Conservation (phyloP, 2,113 vertebrate genomes). For the Clarias macrocephalus region DNA sequence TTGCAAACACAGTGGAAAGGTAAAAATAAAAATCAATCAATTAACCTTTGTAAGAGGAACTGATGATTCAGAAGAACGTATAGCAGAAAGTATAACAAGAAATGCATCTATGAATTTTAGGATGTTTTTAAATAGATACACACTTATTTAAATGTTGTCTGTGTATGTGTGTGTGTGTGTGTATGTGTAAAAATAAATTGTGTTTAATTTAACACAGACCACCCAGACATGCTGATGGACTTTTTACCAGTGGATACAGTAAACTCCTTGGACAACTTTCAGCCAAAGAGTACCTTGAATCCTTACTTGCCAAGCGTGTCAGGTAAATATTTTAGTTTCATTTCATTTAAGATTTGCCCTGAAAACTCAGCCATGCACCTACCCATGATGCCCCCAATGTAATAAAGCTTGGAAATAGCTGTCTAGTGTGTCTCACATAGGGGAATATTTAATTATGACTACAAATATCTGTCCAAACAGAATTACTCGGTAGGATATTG, state of each 20-base stretch:
- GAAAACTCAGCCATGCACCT: not conserved
- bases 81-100: not conserved
- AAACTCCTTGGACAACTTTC: slow-evolving; percentile 82
- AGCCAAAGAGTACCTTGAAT: slow-evolving; percentile 82
- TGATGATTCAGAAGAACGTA: not conserved
- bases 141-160: too few species aligned
- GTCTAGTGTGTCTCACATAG: not conserved
- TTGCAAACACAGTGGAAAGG: slow-evolving; percentile 75
- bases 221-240: slow-evolving; percentile 79
- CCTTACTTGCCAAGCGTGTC: slow-evolving; percentile 80
- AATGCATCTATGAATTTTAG: not conserved
- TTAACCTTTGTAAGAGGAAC: too few species aligned
- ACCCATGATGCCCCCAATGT: not conserved
- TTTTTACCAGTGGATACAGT: slow-evolving; percentile 82
- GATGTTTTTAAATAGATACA: not conserved
- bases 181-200: not conserved
- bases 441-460: slow-evolving; percentile 6
- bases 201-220: slow-evolving; percentile 64
- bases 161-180: too few species aligned
- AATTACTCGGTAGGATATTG: slow-evolving; percentile 14
- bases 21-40: slow-evolving; percentile 34
- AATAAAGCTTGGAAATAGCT: not conserved
- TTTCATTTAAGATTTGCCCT: not conserved
- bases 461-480: slow-evolving; percentile 10
- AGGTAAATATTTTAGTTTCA: slow-evolving; percentile 65